Evolutionary conservation across 2,888 invertebrate genomes (phyloP).

Genomic region (Cheilosia grossa): DNA sequence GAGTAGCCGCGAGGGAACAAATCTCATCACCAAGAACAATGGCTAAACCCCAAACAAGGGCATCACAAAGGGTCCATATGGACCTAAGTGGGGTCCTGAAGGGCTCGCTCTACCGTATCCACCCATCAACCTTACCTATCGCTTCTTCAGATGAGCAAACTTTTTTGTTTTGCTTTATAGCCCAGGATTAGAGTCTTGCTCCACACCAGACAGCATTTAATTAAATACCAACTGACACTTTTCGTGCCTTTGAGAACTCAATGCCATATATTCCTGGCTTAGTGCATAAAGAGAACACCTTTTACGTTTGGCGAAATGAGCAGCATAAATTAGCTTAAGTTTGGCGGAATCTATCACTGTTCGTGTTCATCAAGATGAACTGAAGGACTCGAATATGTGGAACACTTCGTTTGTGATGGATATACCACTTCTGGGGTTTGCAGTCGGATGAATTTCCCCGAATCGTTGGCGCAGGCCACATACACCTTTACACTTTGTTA

Average conservation of each 20-base stretch:
- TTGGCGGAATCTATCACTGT: constrained; percentile 45
- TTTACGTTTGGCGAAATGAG: constrained; percentile 30
- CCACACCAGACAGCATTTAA: constrained; percentile 35
- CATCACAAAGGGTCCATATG: no score
- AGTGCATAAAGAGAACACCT: constrained; percentile 14
- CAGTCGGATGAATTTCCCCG: not conserved
- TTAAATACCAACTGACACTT: constrained; percentile 26
- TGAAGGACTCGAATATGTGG: constrained; percentile 13
- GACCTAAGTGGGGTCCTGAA: no score
- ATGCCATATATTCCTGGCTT: no score
- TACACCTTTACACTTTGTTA: constrained; percentile 33
- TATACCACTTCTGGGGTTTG: constrained; percentile 3
- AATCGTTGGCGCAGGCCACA: constrained; percentile 1
- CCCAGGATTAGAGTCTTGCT: constrained; percentile 13
- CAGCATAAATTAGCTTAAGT: constrained; percentile 48
- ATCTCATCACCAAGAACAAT: no score
- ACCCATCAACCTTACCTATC: not conserved
- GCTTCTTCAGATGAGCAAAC: constrained; percentile 31
- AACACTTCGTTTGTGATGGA: not conserved
- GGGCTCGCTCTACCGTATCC: no score
- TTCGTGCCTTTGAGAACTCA: not conserved
- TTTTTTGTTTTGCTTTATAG: constrained; percentile 25
- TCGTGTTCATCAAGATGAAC: constrained; percentile 29
- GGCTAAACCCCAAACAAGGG: no score
- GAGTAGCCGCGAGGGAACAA: no score